Evolutionary conservation across 2,888 invertebrate species (phyloP).

Genomic region (Ramazzottius varieornatus): DNA sequence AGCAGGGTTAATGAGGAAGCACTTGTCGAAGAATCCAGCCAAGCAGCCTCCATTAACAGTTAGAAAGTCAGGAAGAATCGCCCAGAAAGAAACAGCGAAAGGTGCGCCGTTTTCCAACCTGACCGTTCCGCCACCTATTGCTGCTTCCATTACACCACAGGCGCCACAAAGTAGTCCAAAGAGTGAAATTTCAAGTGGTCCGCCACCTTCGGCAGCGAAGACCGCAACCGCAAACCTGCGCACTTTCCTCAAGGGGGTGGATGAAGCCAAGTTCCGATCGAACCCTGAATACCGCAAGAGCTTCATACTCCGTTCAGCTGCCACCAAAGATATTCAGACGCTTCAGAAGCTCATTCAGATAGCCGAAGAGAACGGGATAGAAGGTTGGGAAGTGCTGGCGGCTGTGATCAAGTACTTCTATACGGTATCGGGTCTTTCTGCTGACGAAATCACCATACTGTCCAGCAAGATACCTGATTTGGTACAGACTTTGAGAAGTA

Average conservation of each 20-base stretch:
- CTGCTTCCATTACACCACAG: too few relatives aligned
- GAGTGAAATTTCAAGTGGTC: too few relatives aligned
- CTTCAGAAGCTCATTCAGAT: not conserved
- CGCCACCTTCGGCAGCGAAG: too few relatives aligned
- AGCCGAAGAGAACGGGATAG: not conserved
- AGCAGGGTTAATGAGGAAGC: not conserved
- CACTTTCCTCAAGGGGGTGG: not conserved
- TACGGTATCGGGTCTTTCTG: not conserved
- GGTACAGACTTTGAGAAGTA: not conserved
- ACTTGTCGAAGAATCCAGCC: too few relatives aligned
- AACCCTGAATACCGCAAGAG: not conserved
- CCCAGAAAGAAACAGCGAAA: too few relatives aligned
- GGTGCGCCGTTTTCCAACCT: too few relatives aligned
- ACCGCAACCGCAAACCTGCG: not conserved
- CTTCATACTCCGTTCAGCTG: not conserved
- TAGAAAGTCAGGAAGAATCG: too few relatives aligned
- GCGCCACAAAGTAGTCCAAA: too few relatives aligned
- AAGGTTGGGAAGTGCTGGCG: not conserved
- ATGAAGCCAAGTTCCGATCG: not conserved
- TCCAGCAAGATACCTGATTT: not conserved
- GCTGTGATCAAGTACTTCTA: not conserved
- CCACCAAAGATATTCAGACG: not conserved
- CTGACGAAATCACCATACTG: not conserved
- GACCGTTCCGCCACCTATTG: too few relatives aligned
- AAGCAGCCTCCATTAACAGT: too few relatives aligned